phyloP scores from a whole-genome alignment of 2,888 invertebrate species.

The Zonitis immaculata region DNA sequence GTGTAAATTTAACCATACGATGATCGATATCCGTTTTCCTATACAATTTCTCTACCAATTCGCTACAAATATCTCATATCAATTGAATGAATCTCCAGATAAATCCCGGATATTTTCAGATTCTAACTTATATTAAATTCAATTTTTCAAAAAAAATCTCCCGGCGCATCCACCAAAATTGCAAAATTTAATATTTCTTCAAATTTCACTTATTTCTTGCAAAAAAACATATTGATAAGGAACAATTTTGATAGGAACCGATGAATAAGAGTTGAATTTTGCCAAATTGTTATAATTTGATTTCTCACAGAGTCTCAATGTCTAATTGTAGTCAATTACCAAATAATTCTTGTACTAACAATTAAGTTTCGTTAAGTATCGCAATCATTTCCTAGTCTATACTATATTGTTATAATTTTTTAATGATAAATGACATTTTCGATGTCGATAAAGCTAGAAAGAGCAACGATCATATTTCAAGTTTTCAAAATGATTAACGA shows the following conservation, averaged over 20 bases:
- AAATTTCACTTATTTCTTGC: too few species aligned
- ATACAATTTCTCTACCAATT: slow-evolving; percentile 7
- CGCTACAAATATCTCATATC: background rate
- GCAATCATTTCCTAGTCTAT: too few species aligned
- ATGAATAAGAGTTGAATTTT: too few species aligned
- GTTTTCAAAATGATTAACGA: background rate
- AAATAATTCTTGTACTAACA: too few species aligned
- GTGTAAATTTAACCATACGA: slow-evolving; percentile 15
- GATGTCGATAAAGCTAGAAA: too few species aligned
- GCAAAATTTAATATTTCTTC: background rate
- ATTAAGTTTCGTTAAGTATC: too few species aligned
- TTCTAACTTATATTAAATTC: background rate
- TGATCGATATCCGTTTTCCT: slow-evolving; percentile 22
- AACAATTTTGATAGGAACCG: too few species aligned
- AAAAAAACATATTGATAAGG: too few species aligned
- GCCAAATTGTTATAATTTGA: background rate
- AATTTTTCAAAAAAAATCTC: background rate
- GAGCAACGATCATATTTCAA: background rate
- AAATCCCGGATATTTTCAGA: background rate
- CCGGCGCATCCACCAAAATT: background rate
- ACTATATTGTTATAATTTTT: too few species aligned
- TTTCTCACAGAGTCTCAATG: too few species aligned
- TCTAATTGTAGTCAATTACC: too few species aligned
- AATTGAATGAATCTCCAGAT: background rate
- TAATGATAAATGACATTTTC: too few species aligned